Percentiles rank a stretch among this genome's conserved stretches.
phyloP scores from a whole-genome alignment of 2,888 invertebrate genomes.

The Hemistola chrysoprasaria region DNA sequence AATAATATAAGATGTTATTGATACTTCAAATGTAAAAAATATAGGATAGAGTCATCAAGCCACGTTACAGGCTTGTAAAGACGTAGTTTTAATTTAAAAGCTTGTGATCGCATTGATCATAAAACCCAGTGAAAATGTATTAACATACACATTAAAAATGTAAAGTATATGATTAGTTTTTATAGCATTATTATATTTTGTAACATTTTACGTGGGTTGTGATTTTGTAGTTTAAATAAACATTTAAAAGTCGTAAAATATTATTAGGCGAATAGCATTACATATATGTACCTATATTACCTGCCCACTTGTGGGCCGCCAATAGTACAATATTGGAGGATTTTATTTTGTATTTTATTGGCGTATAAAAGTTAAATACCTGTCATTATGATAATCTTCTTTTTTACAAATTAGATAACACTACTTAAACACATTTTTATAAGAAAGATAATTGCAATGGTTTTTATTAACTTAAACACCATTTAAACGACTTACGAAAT shows the following conservation, averaged over 20 bases:
- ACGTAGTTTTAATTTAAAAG: background rate
- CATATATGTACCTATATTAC: conserved; percentile 4
- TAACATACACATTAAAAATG: conserved; percentile 9
- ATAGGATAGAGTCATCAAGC: too few species aligned
- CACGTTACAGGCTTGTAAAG: too few species aligned
- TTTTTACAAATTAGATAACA: conserved; percentile 36
- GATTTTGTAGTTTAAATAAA: conserved; percentile 26
- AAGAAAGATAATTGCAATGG: too few species aligned
- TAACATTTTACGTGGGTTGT: conserved; percentile 21
- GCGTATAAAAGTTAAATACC: conserved; percentile 16
- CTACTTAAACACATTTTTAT: too few species aligned
- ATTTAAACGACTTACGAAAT: too few species aligned
- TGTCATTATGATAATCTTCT: conserved; percentile 15
- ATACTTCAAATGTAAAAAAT: too few species aligned
- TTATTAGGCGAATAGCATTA: conserved; percentile 16
- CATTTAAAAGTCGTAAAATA: conserved; percentile 26
- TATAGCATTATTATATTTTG: conserved; percentile 14
- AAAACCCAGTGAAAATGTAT: conserved; percentile 12
- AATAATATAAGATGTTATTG: too few species aligned
- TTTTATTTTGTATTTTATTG: conserved; percentile 15
- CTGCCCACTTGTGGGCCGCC: conserved; percentile 13
- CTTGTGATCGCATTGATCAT: conserved; percentile 28
- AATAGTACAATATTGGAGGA: conserved; percentile 14
- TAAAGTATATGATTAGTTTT: conserved; percentile 8
- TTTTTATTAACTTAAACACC: too few species aligned